Conservation (phyloP, 2,888 invertebrate genomes). For the Diarsia dahlii region DNA sequence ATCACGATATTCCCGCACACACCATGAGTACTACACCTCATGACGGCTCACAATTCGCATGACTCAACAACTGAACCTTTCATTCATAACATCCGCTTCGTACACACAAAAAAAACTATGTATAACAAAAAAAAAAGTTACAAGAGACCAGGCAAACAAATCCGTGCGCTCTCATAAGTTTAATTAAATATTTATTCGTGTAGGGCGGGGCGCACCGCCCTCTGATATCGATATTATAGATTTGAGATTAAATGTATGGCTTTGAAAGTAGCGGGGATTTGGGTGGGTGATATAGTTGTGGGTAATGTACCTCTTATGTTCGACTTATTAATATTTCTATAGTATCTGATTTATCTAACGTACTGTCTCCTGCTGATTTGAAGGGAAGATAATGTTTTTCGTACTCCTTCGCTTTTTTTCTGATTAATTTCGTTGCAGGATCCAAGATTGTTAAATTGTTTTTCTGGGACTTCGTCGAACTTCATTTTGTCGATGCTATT, state of each 20-base stretch:
- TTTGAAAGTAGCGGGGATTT: conserved; percentile 64
- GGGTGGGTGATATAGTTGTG: conserved; percentile 16
- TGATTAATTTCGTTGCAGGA: no score
- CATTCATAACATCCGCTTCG: conserved; percentile 67
- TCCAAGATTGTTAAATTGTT: no score
- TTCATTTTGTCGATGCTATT: no score
- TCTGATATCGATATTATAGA: conserved; percentile 88
- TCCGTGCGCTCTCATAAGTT: conserved; percentile 85
- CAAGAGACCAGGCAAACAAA: conserved; percentile 72
- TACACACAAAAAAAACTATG: conserved; percentile 47
- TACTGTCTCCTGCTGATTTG: no score
- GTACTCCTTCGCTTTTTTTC: no score
- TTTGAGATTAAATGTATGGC: conserved; percentile 79
- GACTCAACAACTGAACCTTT: conserved; percentile 56
- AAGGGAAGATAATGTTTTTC: no score
- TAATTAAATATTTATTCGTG: conserved; percentile 90
- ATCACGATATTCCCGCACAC: not conserved
- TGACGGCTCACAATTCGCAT: conserved; percentile 30
- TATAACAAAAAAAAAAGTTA: conserved; percentile 65
- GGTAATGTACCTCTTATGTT: not conserved
- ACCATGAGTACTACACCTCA: conserved; percentile 11
- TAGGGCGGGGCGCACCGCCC: conserved; percentile 85
- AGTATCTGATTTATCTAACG: no score
- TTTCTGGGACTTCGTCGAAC: no score
- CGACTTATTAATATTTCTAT: not conserved